phyloP scores from a whole-genome alignment of 1,140 invertebrate species.

The Pachypsylla venusta region DNA sequence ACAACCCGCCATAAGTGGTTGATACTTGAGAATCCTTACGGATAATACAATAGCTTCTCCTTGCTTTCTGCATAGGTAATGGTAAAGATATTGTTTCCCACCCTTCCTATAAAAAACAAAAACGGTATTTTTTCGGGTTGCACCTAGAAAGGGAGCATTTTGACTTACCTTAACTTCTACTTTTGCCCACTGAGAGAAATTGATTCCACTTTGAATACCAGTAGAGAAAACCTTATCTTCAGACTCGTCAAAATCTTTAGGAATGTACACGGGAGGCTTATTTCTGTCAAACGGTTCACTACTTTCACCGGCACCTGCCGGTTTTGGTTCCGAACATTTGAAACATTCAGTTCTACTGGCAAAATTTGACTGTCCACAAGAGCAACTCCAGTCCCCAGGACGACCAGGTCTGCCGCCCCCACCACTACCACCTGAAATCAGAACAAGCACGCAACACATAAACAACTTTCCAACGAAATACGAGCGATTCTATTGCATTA shows the following conservation, averaged over 20 bases:
- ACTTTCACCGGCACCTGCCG: not conserved
- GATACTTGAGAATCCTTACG: too few species aligned
- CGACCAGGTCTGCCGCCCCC: not conserved
- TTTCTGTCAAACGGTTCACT: not conserved
- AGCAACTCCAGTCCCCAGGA: not conserved
- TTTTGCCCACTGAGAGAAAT: not conserved
- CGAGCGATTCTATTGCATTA: too few species aligned
- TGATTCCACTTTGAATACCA: not conserved
- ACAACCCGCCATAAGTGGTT: too few species aligned
- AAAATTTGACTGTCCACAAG: not conserved
- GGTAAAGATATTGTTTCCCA: too few species aligned
- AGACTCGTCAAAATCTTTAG: not conserved
- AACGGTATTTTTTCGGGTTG: too few species aligned
- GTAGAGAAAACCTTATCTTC: not conserved
- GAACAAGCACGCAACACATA: too few species aligned
- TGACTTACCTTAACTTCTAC: not conserved
- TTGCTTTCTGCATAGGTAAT: too few species aligned
- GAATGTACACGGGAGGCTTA: not conserved
- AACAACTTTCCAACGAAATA: too few species aligned
- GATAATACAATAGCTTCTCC: too few species aligned
- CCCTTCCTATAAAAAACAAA: too few species aligned
- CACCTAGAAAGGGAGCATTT: too few species aligned
- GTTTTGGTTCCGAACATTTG: conserved; percentile 2
- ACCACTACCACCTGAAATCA: not conserved
- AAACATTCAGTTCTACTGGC: not conserved